Evolutionary conservation across 2,113 vertebrate species (phyloP).

Genomic region (Anolis sagrei): DNA sequence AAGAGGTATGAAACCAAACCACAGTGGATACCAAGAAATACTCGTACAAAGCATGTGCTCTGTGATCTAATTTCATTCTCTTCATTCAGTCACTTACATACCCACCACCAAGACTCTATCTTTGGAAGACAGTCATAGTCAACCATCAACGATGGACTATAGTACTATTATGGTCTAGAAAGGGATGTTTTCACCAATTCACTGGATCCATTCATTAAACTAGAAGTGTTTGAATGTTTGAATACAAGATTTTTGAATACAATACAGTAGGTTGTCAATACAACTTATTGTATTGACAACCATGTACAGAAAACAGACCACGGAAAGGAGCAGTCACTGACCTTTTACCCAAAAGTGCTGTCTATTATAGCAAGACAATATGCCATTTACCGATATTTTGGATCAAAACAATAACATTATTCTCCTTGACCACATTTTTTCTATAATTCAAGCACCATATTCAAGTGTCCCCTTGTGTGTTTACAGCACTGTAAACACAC

Average conservation of each 20-base stretch:
- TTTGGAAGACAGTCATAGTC: too few species aligned
- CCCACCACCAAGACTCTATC: too few species aligned
- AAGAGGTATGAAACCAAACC: too few species aligned
- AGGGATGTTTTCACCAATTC: not conserved
- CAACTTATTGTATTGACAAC: not conserved
- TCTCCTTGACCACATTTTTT: not conserved
- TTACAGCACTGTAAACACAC: not conserved
- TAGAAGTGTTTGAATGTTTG: not conserved
- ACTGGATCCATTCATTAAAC: constrained; percentile 28
- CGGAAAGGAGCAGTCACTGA: not conserved
- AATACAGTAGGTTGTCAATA: too few species aligned
- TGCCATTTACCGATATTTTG: not conserved
- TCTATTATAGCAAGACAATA: not conserved
- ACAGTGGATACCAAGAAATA: too few species aligned
- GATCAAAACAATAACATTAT: not conserved
- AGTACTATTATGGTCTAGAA: not conserved
- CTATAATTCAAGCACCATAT: not conserved
- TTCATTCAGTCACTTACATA: too few species aligned
- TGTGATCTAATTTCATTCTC: too few species aligned
- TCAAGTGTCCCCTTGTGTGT: not conserved
- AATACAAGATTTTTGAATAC: not conserved
- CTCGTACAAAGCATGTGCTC: too few species aligned
- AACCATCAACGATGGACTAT: too few species aligned
- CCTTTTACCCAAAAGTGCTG: not conserved
- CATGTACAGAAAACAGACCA: not conserved